A percentile compares a stretch with the other conserved stretches of the same genome.
Conservation (phyloP, 2,113 vertebrate species). For the Eolophus roseicapilla region DNA sequence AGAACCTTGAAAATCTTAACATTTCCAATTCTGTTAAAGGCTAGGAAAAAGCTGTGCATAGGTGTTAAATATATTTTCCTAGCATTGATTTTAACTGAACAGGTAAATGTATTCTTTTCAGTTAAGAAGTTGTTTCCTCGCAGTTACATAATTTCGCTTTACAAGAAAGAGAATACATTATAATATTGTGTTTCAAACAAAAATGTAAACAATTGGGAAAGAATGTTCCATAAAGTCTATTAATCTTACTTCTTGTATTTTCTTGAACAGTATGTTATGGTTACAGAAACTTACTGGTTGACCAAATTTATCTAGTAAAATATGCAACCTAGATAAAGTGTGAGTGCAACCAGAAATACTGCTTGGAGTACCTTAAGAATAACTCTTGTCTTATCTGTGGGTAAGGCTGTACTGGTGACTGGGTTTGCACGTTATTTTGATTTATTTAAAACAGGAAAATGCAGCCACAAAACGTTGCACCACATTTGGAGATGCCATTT, state of each 20-base stretch:
- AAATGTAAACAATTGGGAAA: not conserved
- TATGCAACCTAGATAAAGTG: not conserved
- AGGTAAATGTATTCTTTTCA: not conserved
- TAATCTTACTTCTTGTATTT: not conserved
- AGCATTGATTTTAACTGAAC: not conserved
- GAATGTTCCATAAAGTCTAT: not conserved
- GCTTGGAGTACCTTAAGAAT: not conserved
- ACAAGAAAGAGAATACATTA: not conserved
- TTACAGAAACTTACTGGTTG: not conserved
- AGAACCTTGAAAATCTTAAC: not conserved
- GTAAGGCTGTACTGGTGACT: not conserved
- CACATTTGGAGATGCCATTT: not conserved
- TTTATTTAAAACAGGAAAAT: not conserved
- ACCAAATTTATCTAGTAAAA: not conserved
- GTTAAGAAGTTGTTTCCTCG: not conserved
- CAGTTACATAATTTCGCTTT: not conserved
- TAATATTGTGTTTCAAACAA: not conserved
- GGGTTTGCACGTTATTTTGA: not conserved
- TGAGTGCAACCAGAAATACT: not conserved
- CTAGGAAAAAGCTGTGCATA: not conserved
- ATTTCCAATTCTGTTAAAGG: not conserved
- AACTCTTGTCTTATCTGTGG: not conserved
- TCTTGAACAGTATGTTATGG: not conserved
- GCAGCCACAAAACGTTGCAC: not conserved
- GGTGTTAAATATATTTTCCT: not conserved